A percentile compares a stretch with the other conserved stretches of the same genome.
phyloP scores from a whole-genome alignment of 2,888 invertebrate species.

The Acleris cristana region DNA sequence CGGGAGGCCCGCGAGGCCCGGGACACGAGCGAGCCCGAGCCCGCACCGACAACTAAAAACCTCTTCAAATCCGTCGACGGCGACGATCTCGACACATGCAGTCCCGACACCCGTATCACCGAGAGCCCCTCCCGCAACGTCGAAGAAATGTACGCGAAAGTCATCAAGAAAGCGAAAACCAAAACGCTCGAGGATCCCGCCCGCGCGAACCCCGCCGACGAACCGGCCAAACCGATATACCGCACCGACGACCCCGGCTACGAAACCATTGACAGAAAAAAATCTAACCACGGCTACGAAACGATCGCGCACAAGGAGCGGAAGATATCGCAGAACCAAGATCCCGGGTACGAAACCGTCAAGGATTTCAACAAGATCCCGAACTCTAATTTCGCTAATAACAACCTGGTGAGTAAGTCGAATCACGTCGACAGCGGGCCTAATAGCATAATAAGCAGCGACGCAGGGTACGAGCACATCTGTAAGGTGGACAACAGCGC shows the following conservation, averaged over 20 bases:
- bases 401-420: constrained; percentile 60
- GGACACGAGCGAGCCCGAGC: too few species aligned
- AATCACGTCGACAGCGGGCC: constrained; percentile 82
- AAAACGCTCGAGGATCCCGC: constrained; percentile 62
- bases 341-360: constrained; percentile 87
- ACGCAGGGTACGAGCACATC: constrained; percentile 90
- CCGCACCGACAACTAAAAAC: too few species aligned
- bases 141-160: constrained; percentile 96
- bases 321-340: constrained; percentile 73
- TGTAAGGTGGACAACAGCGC: constrained; percentile 74
- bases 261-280: constrained; percentile 78
- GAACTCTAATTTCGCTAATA: constrained; percentile 59
- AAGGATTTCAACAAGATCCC: constrained; percentile 66
- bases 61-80: too few species aligned
- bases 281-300: constrained; percentile 85
- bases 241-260: constrained; percentile 79
- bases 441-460: constrained; percentile 84
- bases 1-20: constrained; percentile 76
- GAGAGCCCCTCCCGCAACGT: constrained; percentile 87
- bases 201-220: constrained; percentile 52
- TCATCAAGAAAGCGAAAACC: constrained; percentile 87
- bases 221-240: constrained; percentile 55
- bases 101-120: constrained; percentile 73
- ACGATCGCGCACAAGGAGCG: constrained; percentile 79
- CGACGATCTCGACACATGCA: constrained; percentile 65